These are phyloP conservation scores for Chroicocephalus ridibundus DNA, from an alignment of 2,113 vertebrate species.

Conservation along the genomic window DNA sequence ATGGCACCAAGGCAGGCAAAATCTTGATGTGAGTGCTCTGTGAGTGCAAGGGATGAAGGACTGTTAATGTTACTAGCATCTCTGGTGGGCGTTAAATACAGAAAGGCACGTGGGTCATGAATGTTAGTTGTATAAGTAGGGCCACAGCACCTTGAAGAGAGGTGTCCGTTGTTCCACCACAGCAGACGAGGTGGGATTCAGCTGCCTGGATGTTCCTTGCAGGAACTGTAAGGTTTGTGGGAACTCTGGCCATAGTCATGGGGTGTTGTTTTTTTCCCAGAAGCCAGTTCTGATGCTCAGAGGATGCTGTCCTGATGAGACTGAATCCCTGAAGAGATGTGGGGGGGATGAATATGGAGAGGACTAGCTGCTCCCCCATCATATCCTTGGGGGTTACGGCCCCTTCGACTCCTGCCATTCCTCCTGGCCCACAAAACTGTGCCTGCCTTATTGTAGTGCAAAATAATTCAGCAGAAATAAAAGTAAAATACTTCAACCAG, in stretches of 20 bases:
- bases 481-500: conserved; percentile 54
- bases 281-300: neutral
- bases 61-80: neutral
- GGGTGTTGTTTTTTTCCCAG: neutral
- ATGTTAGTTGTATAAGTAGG: neutral
- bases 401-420: neutral
- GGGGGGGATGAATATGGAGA: neutral
- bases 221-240: neutral
- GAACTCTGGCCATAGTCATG: neutral
- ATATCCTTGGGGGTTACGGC: neutral
- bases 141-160: neutral
- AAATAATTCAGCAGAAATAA: conserved; percentile 48
- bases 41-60: neutral
- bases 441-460: conserved; percentile 7
- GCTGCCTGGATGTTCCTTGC: neutral
- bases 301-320: neutral
- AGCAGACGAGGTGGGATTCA: neutral
- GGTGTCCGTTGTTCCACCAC: neutral
- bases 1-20: neutral
- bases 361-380: neutral
- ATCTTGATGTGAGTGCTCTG: neutral
- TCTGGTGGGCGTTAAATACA: neutral
- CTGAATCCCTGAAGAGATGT: neutral
- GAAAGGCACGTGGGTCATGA: neutral
- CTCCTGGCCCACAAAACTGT: neutral